A percentile compares a stretch with the other conserved stretches of the same genome.
Conservation (phyloP, 2,888 invertebrate genomes). For the Atrina japonica region DNA sequence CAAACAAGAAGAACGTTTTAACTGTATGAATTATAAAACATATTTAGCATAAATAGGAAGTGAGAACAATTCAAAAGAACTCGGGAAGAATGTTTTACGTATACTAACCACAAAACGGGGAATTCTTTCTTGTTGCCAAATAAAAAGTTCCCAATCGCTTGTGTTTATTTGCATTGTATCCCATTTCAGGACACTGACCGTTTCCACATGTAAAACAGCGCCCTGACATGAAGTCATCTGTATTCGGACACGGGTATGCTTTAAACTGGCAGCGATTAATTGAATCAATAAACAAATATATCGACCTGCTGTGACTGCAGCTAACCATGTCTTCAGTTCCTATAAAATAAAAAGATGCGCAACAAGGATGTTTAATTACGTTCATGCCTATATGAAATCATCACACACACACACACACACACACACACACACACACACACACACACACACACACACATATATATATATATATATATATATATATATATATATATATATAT, state of each 20-base stretch:
- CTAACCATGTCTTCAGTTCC: conserved; percentile 52
- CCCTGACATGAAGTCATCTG: conserved; percentile 42
- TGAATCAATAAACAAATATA: conserved; percentile 59
- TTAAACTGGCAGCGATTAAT: conserved; percentile 57
- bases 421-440: no score
- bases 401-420: no score
- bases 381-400: no score
- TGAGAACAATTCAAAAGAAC: no score
- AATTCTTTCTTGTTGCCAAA: conserved; percentile 48
- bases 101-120: conserved; percentile 55
- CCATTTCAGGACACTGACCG: conserved; percentile 55
- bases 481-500: no score
- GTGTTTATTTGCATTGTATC: conserved; percentile 52
- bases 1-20: background rate
- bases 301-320: conserved; percentile 64
- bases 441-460: no score
- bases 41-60: no score
- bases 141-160: conserved; percentile 56
- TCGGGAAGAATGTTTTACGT: background rate
- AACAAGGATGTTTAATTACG: no score
- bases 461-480: no score
- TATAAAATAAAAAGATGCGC: conserved; percentile 35
- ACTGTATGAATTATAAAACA: conserved; percentile 50
- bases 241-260: conserved; percentile 53
- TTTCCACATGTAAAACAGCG: conserved; percentile 51